Base-by-base conservation (phyloP, 2,888 invertebrate species). In the Stramonita haemastoma region DNA sequence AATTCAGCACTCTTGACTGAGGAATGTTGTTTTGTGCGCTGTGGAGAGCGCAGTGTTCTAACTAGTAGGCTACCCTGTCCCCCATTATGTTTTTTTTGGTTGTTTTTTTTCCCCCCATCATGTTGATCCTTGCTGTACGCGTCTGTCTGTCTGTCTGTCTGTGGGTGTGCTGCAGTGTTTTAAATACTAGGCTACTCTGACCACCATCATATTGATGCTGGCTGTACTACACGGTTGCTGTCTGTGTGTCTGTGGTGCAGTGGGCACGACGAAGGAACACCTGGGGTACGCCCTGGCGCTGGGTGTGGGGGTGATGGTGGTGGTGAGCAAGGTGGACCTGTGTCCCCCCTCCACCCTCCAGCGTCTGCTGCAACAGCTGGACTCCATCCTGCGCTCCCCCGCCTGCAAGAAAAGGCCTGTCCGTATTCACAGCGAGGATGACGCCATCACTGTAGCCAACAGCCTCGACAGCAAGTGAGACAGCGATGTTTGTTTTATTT, bases 241-340 rank as follows among this genome's bases (percentile, higher is more conserved):
- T 46, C 4, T n/a, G n/a, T n/a, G n/a, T n/a, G n/a, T n/a, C n/a
- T n/a, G 46, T 46, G 46, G 46, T 46, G 22, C 94, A 94, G 96
- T 96, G 90, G 96, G 96, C 77, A 96, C 96, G 84, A 98, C 98
- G 0, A 97, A 98, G 93, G 99, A 99, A 95, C 99, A 99, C 96
- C 97, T 99, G 90, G 97, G 98, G 0, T 97, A 99, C 81, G 96
- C 96, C 17, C 93, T 96, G 87, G 97, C 97, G 0, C 94, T 97
- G 85, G 96, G 96, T 88, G 96, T 97, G 93, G 99, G 99, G 0
- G 98, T 99, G 96, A 98, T 99, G 95, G 97, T 98, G 29, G 98
- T 99, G 0, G 97, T 99, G 90, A 99, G 98, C 91, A 99, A 99
- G 97, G 98, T 97, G 90, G 99, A 99, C 96, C 97, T 98, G 90